These are phyloP conservation scores for Phymatocera aterrima DNA, from an alignment of 2,888 invertebrate genomes.

Conservation along the genomic window DNA sequence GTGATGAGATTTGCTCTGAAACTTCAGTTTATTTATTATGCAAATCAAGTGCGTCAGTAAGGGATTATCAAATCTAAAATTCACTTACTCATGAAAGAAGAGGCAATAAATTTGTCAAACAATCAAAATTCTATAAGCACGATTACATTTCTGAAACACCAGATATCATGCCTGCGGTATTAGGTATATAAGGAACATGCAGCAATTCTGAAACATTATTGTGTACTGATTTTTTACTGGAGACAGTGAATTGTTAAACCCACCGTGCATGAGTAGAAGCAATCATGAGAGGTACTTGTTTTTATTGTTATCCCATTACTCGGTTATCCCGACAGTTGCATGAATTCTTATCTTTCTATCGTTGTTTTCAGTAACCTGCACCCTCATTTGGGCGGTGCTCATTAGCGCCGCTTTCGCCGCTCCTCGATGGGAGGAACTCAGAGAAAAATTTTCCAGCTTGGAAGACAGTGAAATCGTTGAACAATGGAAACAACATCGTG, in stretches of 20 bases:
- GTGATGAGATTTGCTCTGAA: neutral
- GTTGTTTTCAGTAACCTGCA: conserved; percentile 24
- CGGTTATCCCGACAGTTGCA: neutral
- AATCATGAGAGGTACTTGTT: conserved; percentile 44
- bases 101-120: conserved; percentile 40
- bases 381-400: conserved; percentile 30
- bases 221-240: neutral
- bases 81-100: conserved; percentile 40
- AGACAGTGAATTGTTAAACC: neutral
- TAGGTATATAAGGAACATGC: conserved; percentile 32
- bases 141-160: conserved; percentile 17
- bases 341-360: neutral
- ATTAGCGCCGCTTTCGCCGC: conserved; percentile 42
- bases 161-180: conserved; percentile 13
- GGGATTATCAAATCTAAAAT: conserved; percentile 41
- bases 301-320: neutral
- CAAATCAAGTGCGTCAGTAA: conserved; percentile 10
- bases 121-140: conserved; percentile 19
- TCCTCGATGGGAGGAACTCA: conserved; percentile 40
- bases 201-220: neutral
- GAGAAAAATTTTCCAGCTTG: neutral
- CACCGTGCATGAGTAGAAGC: conserved; percentile 4
- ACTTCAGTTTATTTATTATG: neutral
- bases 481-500: neutral
- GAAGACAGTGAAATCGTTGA: neutral